Evolutionary conservation across 2,888 invertebrate genomes (phyloP).

Genomic region (Chirona hameri): DNA sequence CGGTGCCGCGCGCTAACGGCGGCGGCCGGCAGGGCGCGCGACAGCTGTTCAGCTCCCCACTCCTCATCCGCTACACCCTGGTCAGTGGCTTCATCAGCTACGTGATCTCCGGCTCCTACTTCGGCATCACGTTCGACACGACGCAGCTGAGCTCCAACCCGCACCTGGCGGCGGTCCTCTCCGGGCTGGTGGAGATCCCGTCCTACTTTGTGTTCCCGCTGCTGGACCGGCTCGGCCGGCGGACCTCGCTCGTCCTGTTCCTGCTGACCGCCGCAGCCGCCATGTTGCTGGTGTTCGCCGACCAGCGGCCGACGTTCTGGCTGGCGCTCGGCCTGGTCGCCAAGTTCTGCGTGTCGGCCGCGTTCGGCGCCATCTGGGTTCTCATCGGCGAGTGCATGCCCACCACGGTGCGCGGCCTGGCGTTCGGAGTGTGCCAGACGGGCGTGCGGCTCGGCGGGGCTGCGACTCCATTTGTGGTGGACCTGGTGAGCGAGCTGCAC

Average conservation of each 20-base stretch:
- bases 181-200: constrained; percentile 50
- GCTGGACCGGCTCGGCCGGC: constrained; percentile 49
- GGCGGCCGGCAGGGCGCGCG: background rate
- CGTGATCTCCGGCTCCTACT: constrained; percentile 48
- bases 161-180: constrained; percentile 52
- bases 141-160: constrained; percentile 50
- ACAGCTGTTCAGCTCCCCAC: background rate
- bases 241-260: constrained; percentile 48
- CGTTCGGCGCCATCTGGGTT: constrained; percentile 51
- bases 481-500: constrained; percentile 35
- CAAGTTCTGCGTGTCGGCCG: constrained; percentile 49
- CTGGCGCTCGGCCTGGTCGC: constrained; percentile 44
- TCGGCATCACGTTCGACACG: constrained; percentile 48
- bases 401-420: constrained; percentile 50
- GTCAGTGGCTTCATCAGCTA: background rate
- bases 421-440: background rate
- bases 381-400: constrained; percentile 43
- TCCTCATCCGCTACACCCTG: background rate
- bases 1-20: background rate
- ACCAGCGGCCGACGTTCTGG: constrained; percentile 40
- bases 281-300: constrained; percentile 47
- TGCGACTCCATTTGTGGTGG: constrained; percentile 48
- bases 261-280: constrained; percentile 48
- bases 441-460: constrained; percentile 51
- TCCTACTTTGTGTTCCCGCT: constrained; percentile 47